Percentiles rank a stretch among this genome's conserved stretches.
Conservation (phyloP, 2,888 invertebrate genomes). For the Helleia helle region DNA sequence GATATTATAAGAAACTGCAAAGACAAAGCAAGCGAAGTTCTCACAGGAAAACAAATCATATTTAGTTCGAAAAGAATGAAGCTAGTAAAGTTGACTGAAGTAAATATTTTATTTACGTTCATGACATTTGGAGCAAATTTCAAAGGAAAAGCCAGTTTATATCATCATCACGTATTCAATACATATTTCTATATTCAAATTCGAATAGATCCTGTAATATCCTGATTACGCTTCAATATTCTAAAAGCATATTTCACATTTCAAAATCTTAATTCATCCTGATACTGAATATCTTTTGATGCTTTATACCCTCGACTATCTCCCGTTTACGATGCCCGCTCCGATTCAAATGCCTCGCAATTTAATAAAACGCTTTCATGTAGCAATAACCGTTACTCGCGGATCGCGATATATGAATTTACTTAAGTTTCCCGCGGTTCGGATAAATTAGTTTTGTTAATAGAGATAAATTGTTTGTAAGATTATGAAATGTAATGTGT, state of each 20-base stretch:
- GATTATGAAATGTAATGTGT: too few species aligned
- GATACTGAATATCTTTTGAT: conserved; percentile 44
- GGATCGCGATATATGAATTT: conserved; percentile 1
- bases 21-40: too few species aligned
- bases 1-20: too few species aligned
- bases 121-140: too few species aligned
- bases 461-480: not conserved
- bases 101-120: too few species aligned
- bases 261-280: conserved; percentile 23
- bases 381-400: conserved; percentile 7
- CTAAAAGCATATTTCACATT: conserved; percentile 12
- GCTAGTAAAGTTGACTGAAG: too few species aligned
- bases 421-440: conserved; percentile 2
- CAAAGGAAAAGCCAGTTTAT: too few species aligned
- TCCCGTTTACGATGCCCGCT: conserved; percentile 40
- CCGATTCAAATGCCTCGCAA: conserved; percentile 23
- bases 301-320: conserved; percentile 36
- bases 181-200: not conserved
- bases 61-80: too few species aligned
- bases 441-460: not conserved
- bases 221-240: not conserved
- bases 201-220: too few species aligned
- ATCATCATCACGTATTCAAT: too few species aligned
- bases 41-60: too few species aligned
- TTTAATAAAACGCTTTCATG: conserved; percentile 12